Evolutionary conservation across 92 coral and sea anemone species (phyloP).

Genomic region (Epizoanthus scotinus): DNA sequence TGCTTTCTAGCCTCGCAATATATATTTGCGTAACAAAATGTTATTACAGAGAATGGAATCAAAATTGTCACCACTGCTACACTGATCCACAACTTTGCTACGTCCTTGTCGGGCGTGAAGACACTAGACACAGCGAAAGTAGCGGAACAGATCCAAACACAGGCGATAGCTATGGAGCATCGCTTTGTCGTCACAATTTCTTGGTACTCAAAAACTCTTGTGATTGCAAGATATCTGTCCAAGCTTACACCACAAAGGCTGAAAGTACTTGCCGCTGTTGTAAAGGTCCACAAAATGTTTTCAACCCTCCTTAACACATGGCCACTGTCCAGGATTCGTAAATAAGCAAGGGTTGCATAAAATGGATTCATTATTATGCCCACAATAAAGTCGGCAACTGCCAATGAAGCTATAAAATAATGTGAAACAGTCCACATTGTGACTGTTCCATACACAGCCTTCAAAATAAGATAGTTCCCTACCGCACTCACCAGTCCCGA

Average conservation of each 20-base stretch:
- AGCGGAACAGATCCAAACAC: constrained; percentile 37
- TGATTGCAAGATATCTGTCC: constrained; percentile 49
- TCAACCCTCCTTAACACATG: constrained; percentile 11
- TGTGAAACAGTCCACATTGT: constrained; percentile 36
- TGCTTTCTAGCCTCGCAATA: constrained; percentile 18
- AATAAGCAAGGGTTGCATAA: constrained; percentile 6
- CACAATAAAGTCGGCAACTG: constrained; percentile 34
- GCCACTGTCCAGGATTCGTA: constrained; percentile 24
- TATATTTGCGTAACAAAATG: constrained; percentile 33
- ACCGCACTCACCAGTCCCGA: constrained; percentile 5
- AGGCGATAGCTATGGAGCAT: constrained; percentile 12
- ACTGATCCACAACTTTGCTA: constrained; percentile 36
- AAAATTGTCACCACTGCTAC: constrained; percentile 35
- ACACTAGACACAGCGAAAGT: constrained; percentile 19
- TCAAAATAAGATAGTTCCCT: constrained; percentile 23
- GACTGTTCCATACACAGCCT: constrained; percentile 26
- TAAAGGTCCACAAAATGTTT: constrained; percentile 25
- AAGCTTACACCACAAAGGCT: constrained; percentile 45
- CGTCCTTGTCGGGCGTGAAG: constrained; percentile 8
- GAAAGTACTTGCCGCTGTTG: constrained; percentile 39
- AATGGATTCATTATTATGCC: constrained; percentile 46
- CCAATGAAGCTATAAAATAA: constrained; percentile 42
- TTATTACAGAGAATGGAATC: constrained; percentile 40
- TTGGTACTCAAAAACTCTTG: constrained; percentile 30
- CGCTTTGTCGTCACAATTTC: constrained; percentile 10